Evolutionary conservation across 2,797 vertebrate species (phyloP).

Genomic region (Lacerta viridis): DNA sequence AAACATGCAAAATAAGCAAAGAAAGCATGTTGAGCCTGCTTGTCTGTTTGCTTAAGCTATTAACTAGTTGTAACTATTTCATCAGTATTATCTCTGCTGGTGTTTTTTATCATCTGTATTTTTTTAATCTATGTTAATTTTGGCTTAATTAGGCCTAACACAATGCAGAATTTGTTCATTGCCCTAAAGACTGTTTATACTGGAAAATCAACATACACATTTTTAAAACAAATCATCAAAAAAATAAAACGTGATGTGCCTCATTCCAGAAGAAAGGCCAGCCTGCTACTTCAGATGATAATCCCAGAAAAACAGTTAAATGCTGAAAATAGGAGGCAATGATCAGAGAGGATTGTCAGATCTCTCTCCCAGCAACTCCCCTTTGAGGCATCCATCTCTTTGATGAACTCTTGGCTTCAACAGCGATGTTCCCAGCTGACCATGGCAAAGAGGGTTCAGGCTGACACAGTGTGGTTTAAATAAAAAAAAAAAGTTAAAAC

Average conservation of each 20-base stretch:
- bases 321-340: not conserved
- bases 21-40: no score
- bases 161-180: not conserved
- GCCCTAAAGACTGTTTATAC: not conserved
- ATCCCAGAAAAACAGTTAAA: not conserved
- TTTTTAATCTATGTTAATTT: not conserved
- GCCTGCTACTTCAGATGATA: not conserved
- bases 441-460: not conserved
- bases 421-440: no score
- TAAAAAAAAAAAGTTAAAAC: not conserved
- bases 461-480: not conserved
- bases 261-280: not conserved
- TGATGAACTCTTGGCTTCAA: not conserved
- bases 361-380: not conserved
- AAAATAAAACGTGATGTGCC: not conserved
- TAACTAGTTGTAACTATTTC: not conserved
- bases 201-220: not conserved
- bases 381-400: not conserved
- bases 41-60: not conserved
- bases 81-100: not conserved
- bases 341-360: not conserved
- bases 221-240: constrained; percentile 4
- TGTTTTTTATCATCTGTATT: not conserved
- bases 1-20: not conserved
- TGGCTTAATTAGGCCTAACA: not conserved